Evolutionary conservation across 92 coral and sea anemone species (phyloP).

Genomic region (Anthopleura xanthogrammica): DNA sequence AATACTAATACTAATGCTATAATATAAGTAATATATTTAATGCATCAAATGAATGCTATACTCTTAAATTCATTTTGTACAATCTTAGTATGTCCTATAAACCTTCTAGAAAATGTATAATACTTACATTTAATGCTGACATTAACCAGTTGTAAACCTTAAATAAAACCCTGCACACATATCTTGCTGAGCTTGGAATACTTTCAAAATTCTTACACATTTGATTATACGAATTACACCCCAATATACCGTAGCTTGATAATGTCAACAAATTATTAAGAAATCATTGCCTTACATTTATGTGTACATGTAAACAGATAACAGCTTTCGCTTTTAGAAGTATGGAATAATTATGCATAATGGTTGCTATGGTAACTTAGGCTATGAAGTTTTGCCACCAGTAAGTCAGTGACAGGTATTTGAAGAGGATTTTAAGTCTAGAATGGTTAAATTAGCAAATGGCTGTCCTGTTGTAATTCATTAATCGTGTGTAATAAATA

Average conservation of each 20-base stretch:
- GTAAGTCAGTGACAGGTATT: neutral
- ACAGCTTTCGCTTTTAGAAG: neutral
- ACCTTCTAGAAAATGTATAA: too few species aligned
- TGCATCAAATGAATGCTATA: too few species aligned
- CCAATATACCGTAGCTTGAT: neutral
- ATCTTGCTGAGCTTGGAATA: slow-evolving; percentile 11
- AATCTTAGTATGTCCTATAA: neutral
- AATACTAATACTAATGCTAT: too few species aligned
- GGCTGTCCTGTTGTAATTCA: too few species aligned
- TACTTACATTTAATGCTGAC: slow-evolving; percentile 18
- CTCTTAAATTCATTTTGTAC: too few species aligned
- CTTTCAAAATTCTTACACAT: slow-evolving; percentile 22
- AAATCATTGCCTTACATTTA: neutral
- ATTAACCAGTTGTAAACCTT: slow-evolving; percentile 12
- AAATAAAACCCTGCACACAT: slow-evolving; percentile 3
- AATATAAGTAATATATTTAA: too few species aligned
- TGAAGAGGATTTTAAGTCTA: neutral
- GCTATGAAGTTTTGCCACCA: neutral
- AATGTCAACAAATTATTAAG: neutral
- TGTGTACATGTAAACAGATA: neutral
- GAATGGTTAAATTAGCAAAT: too few species aligned
- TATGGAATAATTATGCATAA: neutral
- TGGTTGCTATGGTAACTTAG: neutral
- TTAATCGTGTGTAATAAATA: too few species aligned
- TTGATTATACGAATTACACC: neutral